phyloP scores from a whole-genome alignment of 2,888 invertebrate species.

The Cyclophora albipunctata region DNA sequence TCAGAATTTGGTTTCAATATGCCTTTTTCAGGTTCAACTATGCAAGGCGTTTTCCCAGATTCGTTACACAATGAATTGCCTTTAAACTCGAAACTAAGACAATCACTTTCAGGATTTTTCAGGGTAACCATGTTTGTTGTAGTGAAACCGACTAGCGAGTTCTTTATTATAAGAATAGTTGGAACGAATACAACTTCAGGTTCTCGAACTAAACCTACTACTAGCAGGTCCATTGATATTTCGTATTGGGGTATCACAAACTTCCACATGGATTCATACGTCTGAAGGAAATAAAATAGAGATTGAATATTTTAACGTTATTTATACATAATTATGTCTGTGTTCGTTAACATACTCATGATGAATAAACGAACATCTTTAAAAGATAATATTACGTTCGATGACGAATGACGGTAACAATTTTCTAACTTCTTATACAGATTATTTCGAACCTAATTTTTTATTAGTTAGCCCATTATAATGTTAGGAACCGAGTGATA shows the following conservation, averaged over 20 bases:
- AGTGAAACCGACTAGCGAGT: conserved; percentile 76
- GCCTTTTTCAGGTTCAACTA: conserved; percentile 68
- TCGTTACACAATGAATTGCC: conserved; percentile 73
- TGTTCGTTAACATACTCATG: too few species aligned
- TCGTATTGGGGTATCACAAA: conserved; percentile 76
- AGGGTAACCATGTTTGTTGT: conserved; percentile 56
- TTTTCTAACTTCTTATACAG: too few species aligned
- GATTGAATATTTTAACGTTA: too few species aligned
- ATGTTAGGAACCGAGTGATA: too few species aligned
- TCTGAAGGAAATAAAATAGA: conserved; percentile 23
- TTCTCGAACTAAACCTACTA: conserved; percentile 79
- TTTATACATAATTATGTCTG: too few species aligned
- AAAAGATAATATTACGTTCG: not conserved
- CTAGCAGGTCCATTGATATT: conserved; percentile 72
- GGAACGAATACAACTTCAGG: conserved; percentile 77
- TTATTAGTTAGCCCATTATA: too few species aligned
- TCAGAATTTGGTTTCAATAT: conserved; percentile 60
- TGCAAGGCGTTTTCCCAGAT: conserved; percentile 66
- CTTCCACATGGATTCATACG: conserved; percentile 80
- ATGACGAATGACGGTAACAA: not conserved
- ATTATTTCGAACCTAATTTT: too few species aligned
- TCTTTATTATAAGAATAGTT: conserved; percentile 75
- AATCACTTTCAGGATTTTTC: conserved; percentile 71
- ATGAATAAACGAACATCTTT: too few species aligned
- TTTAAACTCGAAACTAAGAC: conserved; percentile 68